phyloP scores from a whole-genome alignment of 2,797 vertebrate species.

The Allochrocebus solatus region DNA sequence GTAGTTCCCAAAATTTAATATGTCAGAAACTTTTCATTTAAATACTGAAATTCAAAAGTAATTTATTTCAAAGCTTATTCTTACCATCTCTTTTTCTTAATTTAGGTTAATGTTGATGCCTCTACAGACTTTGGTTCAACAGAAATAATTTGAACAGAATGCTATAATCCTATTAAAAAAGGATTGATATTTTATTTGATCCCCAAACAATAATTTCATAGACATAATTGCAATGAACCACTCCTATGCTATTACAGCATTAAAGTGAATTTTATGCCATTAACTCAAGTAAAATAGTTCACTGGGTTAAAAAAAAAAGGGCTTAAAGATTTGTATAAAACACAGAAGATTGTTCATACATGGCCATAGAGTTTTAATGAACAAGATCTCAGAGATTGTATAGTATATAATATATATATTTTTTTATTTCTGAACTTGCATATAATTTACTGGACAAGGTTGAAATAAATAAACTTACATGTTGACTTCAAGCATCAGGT shows the following conservation, averaged over 20 bases:
- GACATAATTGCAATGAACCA: constrained; percentile 37
- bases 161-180: background rate
- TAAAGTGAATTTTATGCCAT: constrained; percentile 34
- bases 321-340: background rate
- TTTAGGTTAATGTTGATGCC: constrained; percentile 3
- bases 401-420: background rate
- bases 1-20: background rate
- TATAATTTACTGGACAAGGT: background rate
- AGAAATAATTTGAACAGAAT: constrained; percentile 33
- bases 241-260: background rate
- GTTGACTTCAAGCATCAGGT: background rate
- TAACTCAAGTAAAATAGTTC: background rate
- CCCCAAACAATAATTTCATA: constrained; percentile 19
- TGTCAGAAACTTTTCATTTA: background rate
- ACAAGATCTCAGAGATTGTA: background rate
- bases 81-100: background rate
- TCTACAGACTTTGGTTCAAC: background rate
- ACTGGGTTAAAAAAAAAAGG: background rate
- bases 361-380: background rate
- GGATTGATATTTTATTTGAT: constrained; percentile 30
- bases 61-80: constrained; percentile 4
- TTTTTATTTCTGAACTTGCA: background rate
- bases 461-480: background rate
- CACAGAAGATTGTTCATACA: background rate
- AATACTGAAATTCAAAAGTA: background rate